Evolutionary conservation across 2,113 vertebrate genomes (phyloP).

Genomic region (Mellivora capensis): DNA sequence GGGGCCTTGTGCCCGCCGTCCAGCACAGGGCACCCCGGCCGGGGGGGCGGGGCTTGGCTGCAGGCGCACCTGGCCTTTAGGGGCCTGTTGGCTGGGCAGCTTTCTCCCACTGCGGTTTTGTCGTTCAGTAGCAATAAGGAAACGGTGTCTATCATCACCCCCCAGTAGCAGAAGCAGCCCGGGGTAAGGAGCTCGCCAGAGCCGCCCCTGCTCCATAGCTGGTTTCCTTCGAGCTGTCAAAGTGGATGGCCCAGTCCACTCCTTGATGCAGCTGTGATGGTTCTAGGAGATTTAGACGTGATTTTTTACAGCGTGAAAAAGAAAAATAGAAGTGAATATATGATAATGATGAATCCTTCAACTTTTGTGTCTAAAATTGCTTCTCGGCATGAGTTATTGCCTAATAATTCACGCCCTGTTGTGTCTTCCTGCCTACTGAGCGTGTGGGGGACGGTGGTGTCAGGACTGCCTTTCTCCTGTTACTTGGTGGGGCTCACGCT

Average conservation of each 20-base stretch:
- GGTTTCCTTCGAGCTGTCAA: neutral
- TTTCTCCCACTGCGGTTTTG: neutral
- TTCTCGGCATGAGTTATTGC: conserved; percentile 40
- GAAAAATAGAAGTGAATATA: neutral
- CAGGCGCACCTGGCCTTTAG: rapidly evolving
- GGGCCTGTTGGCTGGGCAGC: neutral
- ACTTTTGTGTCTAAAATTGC: conserved; percentile 23
- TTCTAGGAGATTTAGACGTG: conserved; percentile 46
- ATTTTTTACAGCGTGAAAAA: conserved; percentile 48
- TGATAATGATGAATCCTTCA: conserved; percentile 56
- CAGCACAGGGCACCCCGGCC: neutral
- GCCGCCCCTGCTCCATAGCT: neutral
- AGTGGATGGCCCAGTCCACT: conserved; percentile 36
- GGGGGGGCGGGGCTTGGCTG: neutral
- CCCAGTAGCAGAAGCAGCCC: neutral
- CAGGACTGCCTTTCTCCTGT: neutral
- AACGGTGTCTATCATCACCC: neutral
- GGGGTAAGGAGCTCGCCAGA: neutral
- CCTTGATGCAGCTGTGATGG: conserved; percentile 38
- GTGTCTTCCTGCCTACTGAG: conserved; percentile 52
- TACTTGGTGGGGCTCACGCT: neutral
- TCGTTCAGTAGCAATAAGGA: neutral
- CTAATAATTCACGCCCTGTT: conserved; percentile 13
- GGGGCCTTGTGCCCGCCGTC: neutral
- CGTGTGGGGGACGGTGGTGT: neutral